Evolutionary conservation across 2,797 vertebrate species (phyloP), one percentile per base, ranked within the genome.

Genomic region (Merluccius polli): DNA sequence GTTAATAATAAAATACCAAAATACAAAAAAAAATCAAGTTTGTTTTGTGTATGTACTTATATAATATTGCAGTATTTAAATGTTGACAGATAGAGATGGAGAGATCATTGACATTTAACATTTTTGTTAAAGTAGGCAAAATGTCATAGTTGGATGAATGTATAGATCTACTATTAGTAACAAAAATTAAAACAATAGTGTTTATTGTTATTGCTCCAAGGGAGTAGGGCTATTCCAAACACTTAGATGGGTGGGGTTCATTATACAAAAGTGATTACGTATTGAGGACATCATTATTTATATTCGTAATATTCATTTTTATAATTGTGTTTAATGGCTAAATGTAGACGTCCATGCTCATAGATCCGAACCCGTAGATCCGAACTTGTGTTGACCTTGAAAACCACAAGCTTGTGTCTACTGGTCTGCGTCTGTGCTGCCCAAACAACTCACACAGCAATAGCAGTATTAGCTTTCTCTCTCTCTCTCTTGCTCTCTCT

Each of bases 321-420:
- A 3, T 41, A 1, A 7, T 27, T 7, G 11, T 41, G 21, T 36
- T 79, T 74, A 68, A 72, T 75, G 79, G 80, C 81, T 24, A 69
- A 72, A 2, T 33, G 92, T 92, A 89, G 72, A 84, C 81, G 63
- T 79, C 75, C 52, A 27, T 91, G 95, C 95, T 94, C 88, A 88
- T 90, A 91, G 95, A 91, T 95, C 88, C 94, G 88, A 97, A 97
- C 96, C 96, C 95, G 95, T 97, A 97, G 95, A 97, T 97, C 96
- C 95, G 94, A 97, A 96, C 96, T 97, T 97, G 95, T 97, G 96
- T 87, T 95, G 91, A 88, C 91, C 24, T n/a, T 91, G 86, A 87
- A 89, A 31, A 89, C 78, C 95, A 96, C 95, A 97, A 97, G 96
- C 93, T 97, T 94, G 95, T 89, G 90, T 97, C 95, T 97, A 95